These are phyloP conservation scores for Spheniscus mendiculus DNA, from an alignment of 2,113 vertebrate species.

Conservation along the genomic window DNA sequence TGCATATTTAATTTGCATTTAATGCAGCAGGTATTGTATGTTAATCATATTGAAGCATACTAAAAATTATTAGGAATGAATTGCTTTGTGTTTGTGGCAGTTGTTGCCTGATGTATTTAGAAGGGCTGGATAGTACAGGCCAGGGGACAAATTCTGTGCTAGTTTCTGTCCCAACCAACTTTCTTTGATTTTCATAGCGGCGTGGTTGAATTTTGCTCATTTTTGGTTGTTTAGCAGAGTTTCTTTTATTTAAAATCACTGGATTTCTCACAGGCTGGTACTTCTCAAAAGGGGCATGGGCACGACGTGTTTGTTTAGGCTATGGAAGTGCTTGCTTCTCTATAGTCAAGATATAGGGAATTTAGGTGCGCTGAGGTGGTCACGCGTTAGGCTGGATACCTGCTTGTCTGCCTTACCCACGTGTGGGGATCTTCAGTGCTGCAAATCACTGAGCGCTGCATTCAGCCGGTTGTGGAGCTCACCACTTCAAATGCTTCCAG, in stretches of 20 bases:
- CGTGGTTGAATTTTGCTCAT: background rate
- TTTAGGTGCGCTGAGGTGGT: background rate
- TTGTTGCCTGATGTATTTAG: background rate
- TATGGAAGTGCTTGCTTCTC: background rate
- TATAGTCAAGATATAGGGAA: accelerated
- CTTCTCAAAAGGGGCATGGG: background rate
- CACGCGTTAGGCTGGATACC: background rate
- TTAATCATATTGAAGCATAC: background rate
- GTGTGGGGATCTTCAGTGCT: accelerated
- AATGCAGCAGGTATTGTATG: slow-evolving; percentile 1
- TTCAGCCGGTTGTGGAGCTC: background rate
- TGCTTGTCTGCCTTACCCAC: background rate
- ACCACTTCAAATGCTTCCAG: background rate
- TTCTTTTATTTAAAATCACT: background rate
- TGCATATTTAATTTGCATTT: slow-evolving; percentile 26
- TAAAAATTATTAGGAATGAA: background rate
- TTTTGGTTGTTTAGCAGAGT: background rate
- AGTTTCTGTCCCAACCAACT: background rate
- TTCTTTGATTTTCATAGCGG: background rate
- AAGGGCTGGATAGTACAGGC: background rate
- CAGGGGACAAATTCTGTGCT: background rate
- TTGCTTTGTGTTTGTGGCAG: background rate
- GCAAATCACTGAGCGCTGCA: accelerated
- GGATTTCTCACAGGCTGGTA: background rate
- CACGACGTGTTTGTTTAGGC: background rate